phyloP scores from a whole-genome alignment of 2,888 invertebrate genomes.

The Agonum fuliginosum region DNA sequence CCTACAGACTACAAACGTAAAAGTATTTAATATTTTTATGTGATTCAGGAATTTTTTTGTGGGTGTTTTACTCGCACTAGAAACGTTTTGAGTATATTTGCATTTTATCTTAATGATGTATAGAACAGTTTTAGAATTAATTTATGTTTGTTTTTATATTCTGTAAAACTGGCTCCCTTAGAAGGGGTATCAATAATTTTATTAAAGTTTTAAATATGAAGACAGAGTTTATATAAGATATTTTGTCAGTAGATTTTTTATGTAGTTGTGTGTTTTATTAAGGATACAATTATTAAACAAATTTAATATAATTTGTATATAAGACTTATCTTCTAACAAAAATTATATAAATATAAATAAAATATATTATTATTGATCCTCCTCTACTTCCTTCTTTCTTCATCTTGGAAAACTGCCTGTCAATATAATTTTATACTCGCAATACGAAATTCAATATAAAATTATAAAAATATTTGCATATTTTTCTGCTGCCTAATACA shows the following conservation, averaged over 20 bases:
- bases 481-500: no score
- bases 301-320: slow-evolving; percentile 54
- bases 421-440: no score
- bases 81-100: background rate
- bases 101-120: slow-evolving; percentile 33
- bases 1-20: no score
- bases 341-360: slow-evolving; percentile 46
- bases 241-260: slow-evolving; percentile 36
- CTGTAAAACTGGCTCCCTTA: slow-evolving; percentile 6
- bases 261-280: slow-evolving; percentile 44
- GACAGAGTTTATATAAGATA: slow-evolving; percentile 25
- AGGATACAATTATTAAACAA: slow-evolving; percentile 34
- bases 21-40: no score
- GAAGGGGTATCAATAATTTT: slow-evolving; percentile 14
- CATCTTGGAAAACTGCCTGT: background rate
- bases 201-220: slow-evolving; percentile 28
- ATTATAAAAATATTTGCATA: no score
- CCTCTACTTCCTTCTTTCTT: background rate
- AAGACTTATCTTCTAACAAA: slow-evolving; percentile 52
- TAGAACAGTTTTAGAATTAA: slow-evolving; percentile 19
- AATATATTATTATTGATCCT: background rate
- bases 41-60: no score
- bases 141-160: slow-evolving; percentile 15
- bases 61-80: no score
- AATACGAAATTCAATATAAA: no score